These are phyloP conservation scores for Bambusicola thoracicus DNA, from an alignment of 2,113 vertebrate species.

Conservation along the genomic window DNA sequence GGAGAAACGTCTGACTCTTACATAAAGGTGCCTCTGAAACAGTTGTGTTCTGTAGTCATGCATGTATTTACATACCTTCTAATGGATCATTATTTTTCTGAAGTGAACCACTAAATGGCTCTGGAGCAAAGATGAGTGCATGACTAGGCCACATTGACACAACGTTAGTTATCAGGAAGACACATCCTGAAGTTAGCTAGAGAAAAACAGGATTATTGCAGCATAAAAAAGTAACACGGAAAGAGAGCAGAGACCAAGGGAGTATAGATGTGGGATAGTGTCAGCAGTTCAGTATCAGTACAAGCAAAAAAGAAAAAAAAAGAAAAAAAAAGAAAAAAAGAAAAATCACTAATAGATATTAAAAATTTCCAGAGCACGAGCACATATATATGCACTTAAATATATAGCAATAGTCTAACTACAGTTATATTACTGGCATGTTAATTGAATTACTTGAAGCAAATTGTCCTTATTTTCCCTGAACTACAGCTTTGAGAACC, in stretches of 20 bases:
- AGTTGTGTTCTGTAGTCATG: neutral
- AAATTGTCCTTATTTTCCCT: neutral
- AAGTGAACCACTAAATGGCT: neutral
- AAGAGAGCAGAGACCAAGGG: neutral
- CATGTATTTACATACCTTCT: neutral
- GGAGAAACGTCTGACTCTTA: neutral
- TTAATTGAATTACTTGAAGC: neutral
- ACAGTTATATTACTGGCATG: neutral
- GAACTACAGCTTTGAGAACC: neutral
- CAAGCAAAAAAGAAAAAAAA: neutral
- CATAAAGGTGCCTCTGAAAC: neutral
- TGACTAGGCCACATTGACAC: neutral
- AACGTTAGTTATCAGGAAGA: neutral
- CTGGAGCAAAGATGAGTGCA: neutral
- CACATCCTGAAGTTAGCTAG: neutral
- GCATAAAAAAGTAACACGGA: neutral
- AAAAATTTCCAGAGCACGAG: too few species aligned
- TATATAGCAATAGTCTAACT: too few species aligned
- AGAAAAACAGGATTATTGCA: neutral
- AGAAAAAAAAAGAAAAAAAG: neutral
- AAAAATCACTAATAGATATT: neutral
- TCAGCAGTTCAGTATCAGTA: neutral
- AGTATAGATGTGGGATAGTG: neutral
- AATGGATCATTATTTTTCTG: neutral
- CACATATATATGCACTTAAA: too few species aligned